These are phyloP conservation scores for Smittia aterrima DNA, from an alignment of 2,888 invertebrate genomes.

Conservation along the genomic window DNA sequence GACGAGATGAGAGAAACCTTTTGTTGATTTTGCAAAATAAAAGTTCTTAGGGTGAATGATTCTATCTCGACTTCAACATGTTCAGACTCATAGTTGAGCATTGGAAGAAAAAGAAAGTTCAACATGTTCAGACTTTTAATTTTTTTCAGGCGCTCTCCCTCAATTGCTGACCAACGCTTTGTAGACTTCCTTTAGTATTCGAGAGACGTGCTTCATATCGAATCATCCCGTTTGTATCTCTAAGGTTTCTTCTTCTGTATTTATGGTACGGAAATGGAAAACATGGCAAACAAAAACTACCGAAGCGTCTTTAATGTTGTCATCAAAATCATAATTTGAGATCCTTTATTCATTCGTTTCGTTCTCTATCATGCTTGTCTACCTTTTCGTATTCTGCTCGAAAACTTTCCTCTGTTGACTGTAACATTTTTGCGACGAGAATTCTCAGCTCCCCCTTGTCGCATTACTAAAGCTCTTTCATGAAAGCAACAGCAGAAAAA, in stretches of 20 bases:
- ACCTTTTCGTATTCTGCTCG: constrained; percentile 11
- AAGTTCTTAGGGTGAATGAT: too few species aligned
- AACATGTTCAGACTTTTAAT: too few species aligned
- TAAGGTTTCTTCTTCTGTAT: too few species aligned
- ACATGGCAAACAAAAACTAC: background rate
- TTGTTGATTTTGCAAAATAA: too few species aligned
- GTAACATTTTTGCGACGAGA: background rate
- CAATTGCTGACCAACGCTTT: background rate
- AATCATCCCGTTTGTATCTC: background rate
- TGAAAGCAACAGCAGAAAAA: constrained; percentile 13
- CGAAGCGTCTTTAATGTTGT: background rate
- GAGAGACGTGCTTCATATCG: background rate
- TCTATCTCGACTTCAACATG: too few species aligned
- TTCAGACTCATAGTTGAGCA: too few species aligned
- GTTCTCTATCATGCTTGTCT: background rate
- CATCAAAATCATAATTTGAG: constrained; percentile 7
- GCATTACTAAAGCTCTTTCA: background rate
- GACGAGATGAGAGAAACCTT: too few species aligned
- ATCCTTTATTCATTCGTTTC: constrained; percentile 14
- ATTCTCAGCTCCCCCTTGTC: constrained; percentile 15
- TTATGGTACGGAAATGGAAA: background rate
- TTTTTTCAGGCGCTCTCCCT: too few species aligned
- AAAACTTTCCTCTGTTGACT: background rate
- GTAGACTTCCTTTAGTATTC: background rate
- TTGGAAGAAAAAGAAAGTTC: too few species aligned